Base-by-base conservation (phyloP, 1,140 invertebrate genomes). In the Bicyclus anynana region DNA sequence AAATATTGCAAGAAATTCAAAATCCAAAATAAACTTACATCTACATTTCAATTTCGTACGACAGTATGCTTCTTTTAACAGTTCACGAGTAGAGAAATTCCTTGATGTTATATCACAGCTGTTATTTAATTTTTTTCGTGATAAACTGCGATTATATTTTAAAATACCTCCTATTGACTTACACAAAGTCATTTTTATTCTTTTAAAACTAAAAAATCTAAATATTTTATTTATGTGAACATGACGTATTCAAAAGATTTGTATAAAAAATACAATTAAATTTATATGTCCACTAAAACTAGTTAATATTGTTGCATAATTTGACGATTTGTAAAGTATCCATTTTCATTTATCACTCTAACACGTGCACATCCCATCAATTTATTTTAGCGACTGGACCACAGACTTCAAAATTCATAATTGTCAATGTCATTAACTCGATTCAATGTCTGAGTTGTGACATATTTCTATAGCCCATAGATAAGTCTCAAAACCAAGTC, bases 11-110 rank as follows among this genome's bases (percentile, higher is more conserved):
- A 2, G 1, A 38, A 38, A 29, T 42, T 42, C 33, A 27, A 38
- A 33, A 6, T 38, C 6, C 16, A 38, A 57, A 40, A 49, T 56
- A 47, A 58, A 85, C 89, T 87, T 76, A 90, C 89, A 90, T 77
- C 77, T 80, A 69, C 88, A 90, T 79, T 90, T 90, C 44, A 87
- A 65, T 67, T 88, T 89, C 27, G 84, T 89, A 35, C 81, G 79
- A 59, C 78, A 77, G 59, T 90, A 90, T 14, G 88, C 89, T 63
- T 89, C 87, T 55, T 87, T 87, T 52, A 90, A 69, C 37, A 89
- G 68, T 65, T 89, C 84, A 35, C 77, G 72, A 5, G 85, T 81
- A 6, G 84, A 88, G 72, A 69, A 84, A 50, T 64, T 68, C 48
- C 62, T 75, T 12, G 21, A 52, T 16, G 58, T 21, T 44, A 63